Conservation (phyloP, 2,113 vertebrate species). For the Cyanoliseus patagonus region DNA sequence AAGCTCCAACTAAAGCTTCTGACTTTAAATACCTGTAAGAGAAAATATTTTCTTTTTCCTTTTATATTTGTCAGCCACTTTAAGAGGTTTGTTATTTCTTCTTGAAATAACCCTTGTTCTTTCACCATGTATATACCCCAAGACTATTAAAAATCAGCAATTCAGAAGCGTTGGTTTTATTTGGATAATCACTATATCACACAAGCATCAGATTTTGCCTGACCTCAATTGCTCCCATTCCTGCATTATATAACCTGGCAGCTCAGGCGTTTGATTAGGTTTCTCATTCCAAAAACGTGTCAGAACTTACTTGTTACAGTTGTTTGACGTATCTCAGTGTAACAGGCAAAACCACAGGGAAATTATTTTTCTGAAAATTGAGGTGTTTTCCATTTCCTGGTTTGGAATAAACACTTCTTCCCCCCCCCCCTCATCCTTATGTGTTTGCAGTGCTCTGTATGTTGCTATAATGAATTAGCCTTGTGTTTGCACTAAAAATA, state of each 20-base stretch:
- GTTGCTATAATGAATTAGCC: background rate
- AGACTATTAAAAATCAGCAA: background rate
- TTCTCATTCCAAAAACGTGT: background rate
- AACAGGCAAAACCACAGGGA: background rate
- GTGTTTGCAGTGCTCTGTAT: background rate
- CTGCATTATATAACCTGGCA: background rate
- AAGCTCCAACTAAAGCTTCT: background rate
- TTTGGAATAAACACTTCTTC: background rate
- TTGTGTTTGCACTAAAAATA: background rate
- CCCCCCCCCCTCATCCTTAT: background rate
- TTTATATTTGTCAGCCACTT: background rate
- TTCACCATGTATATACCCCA: background rate
- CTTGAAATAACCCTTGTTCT: background rate
- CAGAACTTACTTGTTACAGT: background rate
- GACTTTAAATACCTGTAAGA: background rate
- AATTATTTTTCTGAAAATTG: background rate
- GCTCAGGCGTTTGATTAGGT: background rate
- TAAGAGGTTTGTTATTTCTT: background rate
- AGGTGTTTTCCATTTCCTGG: background rate
- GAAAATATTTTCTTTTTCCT: background rate
- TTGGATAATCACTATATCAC: background rate
- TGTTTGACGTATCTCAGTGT: background rate
- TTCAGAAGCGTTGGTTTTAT: background rate
- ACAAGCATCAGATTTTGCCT: background rate
- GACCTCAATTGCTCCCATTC: background rate